Percentiles rank a stretch among this genome's conserved stretches.
These are phyloP conservation scores for Sipha maydis DNA, from an alignment of 2,888 invertebrate genomes.

Conservation along the genomic window DNA sequence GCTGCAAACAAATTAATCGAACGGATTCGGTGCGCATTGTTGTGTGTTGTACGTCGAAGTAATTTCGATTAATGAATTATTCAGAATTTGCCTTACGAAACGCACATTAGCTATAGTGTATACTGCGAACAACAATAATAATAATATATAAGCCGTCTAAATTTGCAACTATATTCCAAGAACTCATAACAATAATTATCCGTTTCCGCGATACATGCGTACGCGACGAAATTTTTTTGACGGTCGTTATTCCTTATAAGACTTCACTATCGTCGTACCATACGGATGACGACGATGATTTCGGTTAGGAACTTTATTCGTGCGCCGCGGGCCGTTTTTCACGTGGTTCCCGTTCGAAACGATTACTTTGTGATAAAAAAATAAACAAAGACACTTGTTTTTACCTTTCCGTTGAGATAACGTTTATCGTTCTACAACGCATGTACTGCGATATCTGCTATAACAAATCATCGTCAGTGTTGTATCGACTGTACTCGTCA, in stretches of 20 bases:
- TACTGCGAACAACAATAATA: neutral
- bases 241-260: constrained; percentile 13
- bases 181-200: neutral
- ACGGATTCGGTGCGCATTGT: neutral
- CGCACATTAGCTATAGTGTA: too few relatives aligned
- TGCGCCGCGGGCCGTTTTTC: too few relatives aligned
- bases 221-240: neutral
- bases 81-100: constrained; percentile 1
- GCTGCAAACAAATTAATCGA: constrained; percentile 17
- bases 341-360: too few relatives aligned
- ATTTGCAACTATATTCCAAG: neutral
- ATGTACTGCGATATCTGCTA: too few relatives aligned
- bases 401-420: too few relatives aligned
- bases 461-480: too few relatives aligned
- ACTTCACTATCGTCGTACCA: neutral
- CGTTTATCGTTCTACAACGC: too few relatives aligned
- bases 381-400: too few relatives aligned
- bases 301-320: too few relatives aligned
- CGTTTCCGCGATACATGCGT: neutral
- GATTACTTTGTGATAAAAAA: too few relatives aligned
- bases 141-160: neutral
- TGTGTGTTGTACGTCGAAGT: neutral
- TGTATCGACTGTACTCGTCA: too few relatives aligned
- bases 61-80: constrained; percentile 36
- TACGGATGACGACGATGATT: too few relatives aligned